Evolutionary conservation across 2,888 invertebrate species (phyloP), one percentile per base, ranked within the genome.

Genomic region (Ptycholaimellus sp.): DNA sequence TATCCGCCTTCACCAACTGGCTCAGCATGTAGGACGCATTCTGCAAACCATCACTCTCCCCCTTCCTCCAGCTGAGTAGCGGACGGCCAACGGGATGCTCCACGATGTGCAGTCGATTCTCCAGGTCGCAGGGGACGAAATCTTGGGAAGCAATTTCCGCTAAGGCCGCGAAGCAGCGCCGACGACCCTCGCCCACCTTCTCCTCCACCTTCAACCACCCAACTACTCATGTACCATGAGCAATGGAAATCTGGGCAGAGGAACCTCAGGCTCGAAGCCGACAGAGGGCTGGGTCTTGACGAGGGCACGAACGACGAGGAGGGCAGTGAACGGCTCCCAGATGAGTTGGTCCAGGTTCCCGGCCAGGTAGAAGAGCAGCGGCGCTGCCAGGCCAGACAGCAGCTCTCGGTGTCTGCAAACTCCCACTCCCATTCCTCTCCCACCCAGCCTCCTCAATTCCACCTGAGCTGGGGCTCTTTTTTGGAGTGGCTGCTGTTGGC

Each of bases 321-420:
- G 14, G 5, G 36, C 23, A 36, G 32, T 33, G 23, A 30, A 41
- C 7, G 44, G 30, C 13, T 39, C 36, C 34, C 46, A 49, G 22
- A 55, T 36, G 16, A 54, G 36, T 19, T 50, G 43, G 22, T 44
- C 39, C 45, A 55, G 45, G 43, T 55, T 51, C 16, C 50, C 50
- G 20, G 51, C 49, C 35, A 53, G 33, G 35, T 49, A 54, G 6
- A 46, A 38, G 38, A 47, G 46, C 20, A 55, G 40, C 16, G 46
- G 36, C 30, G 47, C 46, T 16, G 43, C 42, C 29, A 53, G 38
- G 22, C 41, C 46, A 22, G 38, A 37, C 35, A 47, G 52, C 31
- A 55, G 33, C 39, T 53, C 49, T 6, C 37, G 40, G 40, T 50
- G 51, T 7, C 50, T n/a, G n/a, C n/a, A n/a, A n/a, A n/a, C n/a